Evolutionary conservation across 2,113 vertebrate genomes (phyloP).

Genomic region (Caretta caretta): DNA sequence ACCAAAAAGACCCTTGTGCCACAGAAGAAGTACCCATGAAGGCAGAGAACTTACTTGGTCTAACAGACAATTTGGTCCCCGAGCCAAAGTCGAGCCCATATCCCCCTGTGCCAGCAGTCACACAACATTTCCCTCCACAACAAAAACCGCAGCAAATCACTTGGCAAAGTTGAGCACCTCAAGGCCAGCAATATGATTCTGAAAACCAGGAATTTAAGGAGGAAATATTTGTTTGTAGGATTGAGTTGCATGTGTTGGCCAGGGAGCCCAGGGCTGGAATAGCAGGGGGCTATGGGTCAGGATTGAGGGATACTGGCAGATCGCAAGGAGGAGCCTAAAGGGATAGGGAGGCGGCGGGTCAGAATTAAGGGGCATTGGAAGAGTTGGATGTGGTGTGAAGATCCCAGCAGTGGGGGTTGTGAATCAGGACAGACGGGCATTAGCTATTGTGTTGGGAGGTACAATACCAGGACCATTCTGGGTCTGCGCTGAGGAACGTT

Average conservation of each 20-base stretch:
- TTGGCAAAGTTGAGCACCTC: not conserved
- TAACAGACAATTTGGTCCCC: slow-evolving; percentile 59
- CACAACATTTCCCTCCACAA: slow-evolving; percentile 57
- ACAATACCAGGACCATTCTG: not conserved
- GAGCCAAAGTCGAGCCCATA: slow-evolving; percentile 48
- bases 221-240: not conserved
- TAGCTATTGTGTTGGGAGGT: not conserved
- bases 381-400: not conserved
- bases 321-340: no score
- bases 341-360: not conserved
- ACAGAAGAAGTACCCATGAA: not conserved
- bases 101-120: not conserved
- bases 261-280: no score
- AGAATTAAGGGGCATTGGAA: not conserved
- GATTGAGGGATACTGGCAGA: no score
- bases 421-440: not conserved
- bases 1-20: not conserved
- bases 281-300: no score
- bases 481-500: not conserved
- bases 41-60: slow-evolving; percentile 56
- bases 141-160: slow-evolving; percentile 15
- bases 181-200: not conserved
- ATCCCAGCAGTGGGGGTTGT: not conserved
- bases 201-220: not conserved
- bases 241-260: no score